Base-by-base conservation (phyloP, 2,797 vertebrate species). In the Enteromius thamalakanensis region DNA sequence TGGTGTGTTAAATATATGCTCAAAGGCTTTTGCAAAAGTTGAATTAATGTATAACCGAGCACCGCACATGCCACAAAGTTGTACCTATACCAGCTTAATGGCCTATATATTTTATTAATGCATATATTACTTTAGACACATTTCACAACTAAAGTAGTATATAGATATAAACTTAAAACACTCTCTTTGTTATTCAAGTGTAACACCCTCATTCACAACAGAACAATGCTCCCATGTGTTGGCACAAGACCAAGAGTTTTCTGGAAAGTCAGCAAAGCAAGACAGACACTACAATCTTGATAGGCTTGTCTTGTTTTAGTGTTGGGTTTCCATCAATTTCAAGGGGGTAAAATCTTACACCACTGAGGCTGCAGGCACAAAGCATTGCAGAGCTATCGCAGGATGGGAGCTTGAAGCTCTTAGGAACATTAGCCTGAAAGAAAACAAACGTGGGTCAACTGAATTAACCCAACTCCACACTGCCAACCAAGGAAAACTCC, bases 241-340 rank as follows among this genome's bases (percentile, higher is more conserved):
- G 74, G 79, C 71, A 42, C n/a, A 62, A 74, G 68, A 51, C 37
- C 53, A 68, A 84, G 47, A 70, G 29, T 82, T 81, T 78, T 83
- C 40, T 79, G 79, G 45, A 80, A 79, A 77, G 70, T 77, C 72
- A 79, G 71, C 47, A 76, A 55, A 68, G 76, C 65, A 82, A 75
- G 84, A 75, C 37, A 87, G 83, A 84, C 82, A 67, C 82, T 81
- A 87, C 79, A 87, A 89, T 91, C 86, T 87, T 79, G 89, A 91
- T 88, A 90, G 86, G 84, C 82, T 86, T 88, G 65, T 87, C 85
- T 85, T 89, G 87, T 83, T 85, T 85, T 86, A 84, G 82, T 84
- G 88, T 89, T 89, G 89, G 87, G 87, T 90, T 92, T 89, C 89
- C 83, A 80, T 90, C 87, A 86, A 84, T 88, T 91, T 84, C 83